Conservation (phyloP, 1,140 invertebrate genomes). For the Thaumetopoea pityocampa region DNA sequence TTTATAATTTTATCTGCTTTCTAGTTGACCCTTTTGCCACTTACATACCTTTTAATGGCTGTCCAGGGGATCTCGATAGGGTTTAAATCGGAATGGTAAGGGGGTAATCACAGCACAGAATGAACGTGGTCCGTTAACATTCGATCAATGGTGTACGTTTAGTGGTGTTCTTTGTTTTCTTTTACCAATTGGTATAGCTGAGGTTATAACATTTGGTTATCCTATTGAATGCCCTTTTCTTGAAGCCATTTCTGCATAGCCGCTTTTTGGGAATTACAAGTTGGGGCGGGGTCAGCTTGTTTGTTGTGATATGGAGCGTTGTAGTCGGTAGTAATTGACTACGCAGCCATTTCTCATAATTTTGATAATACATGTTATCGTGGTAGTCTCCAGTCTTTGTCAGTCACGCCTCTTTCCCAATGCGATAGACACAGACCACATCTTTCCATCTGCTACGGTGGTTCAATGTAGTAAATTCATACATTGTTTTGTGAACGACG, state of each 20-base stretch:
- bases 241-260: neutral
- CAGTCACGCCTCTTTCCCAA: too few species aligned
- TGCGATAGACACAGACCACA: too few species aligned
- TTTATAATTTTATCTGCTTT: neutral
- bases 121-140: neutral
- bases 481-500: too few species aligned
- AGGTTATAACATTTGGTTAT: neutral
- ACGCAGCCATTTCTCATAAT: conserved; percentile 28
- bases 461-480: too few species aligned
- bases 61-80: conserved; percentile 3
- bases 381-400: conserved; percentile 25
- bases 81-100: conserved; percentile 2
- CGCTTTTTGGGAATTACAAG: conserved; percentile 2
- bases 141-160: conserved; percentile 1
- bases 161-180: neutral
- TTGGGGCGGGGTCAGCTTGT: neutral
- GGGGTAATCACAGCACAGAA: neutral
- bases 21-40: neutral
- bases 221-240: conserved; percentile 1
- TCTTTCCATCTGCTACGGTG: too few species aligned
- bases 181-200: neutral
- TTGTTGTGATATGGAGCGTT: conserved; percentile 7
- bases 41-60: neutral
- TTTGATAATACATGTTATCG: conserved; percentile 32
- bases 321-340: conserved; percentile 18